Evolutionary conservation across 2,888 invertebrate species (phyloP).

Genomic region (Anodontia alba): DNA sequence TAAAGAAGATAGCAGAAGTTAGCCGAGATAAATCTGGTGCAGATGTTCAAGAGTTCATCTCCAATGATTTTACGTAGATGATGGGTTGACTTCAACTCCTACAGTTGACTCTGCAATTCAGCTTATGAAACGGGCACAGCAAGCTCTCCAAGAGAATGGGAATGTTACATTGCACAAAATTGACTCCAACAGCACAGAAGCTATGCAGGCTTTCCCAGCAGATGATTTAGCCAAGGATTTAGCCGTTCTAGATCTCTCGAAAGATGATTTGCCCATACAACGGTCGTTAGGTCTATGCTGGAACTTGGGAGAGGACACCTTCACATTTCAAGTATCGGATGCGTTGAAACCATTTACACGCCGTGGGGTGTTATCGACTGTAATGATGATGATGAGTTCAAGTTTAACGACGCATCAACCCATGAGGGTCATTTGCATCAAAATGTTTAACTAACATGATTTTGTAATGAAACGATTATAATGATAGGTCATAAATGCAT

Average conservation of each 20-base stretch:
- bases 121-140: conserved; percentile 50
- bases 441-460: too few species aligned
- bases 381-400: too few species aligned
- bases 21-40: conserved; percentile 22
- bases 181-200: conserved; percentile 45
- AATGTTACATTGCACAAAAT: conserved; percentile 54
- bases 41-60: conserved; percentile 32
- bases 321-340: background rate
- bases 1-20: conserved; percentile 36
- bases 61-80: conserved; percentile 61
- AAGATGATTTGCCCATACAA: background rate
- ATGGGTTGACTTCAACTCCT: conserved; percentile 47
- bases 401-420: too few species aligned
- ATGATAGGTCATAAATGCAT: too few species aligned
- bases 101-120: conserved; percentile 27
- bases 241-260: background rate
- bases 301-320: background rate
- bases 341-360: conserved; percentile 26
- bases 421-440: too few species aligned
- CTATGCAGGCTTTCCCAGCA: conserved; percentile 43
- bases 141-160: conserved; percentile 29
- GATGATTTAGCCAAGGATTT: conserved; percentile 31
- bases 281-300: background rate
- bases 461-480: too few species aligned
- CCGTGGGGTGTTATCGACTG: conserved; percentile 48